Conservation (phyloP, 2,113 vertebrate species). For the Cochlearius cochlearius region DNA sequence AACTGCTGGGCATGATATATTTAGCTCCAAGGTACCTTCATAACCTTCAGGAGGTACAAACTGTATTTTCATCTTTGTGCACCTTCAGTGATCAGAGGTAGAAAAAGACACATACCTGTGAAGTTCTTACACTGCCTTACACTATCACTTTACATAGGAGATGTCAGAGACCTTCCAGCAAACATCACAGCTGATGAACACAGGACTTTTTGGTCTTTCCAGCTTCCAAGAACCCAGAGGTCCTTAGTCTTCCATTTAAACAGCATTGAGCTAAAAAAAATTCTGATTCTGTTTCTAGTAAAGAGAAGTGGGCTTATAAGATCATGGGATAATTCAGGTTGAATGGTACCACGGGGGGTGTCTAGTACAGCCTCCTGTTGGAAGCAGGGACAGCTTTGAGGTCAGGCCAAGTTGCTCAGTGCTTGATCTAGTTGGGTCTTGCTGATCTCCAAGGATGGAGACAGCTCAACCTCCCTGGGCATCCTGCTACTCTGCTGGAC, state of each 20-base stretch:
- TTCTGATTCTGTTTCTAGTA: neutral
- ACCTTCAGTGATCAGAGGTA: neutral
- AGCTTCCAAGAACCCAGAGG: neutral
- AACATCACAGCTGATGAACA: neutral
- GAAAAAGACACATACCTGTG: neutral
- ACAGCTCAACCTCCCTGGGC: neutral
- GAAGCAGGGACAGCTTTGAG: neutral
- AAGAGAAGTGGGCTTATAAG: neutral
- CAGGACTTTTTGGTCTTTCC: neutral
- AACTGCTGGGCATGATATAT: neutral
- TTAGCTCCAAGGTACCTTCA: neutral
- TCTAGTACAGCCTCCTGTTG: neutral
- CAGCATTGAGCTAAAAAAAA: neutral
- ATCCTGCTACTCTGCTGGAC: neutral
- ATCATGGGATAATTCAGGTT: neutral
- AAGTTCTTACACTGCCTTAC: neutral
- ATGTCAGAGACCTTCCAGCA: neutral
- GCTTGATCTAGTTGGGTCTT: neutral
- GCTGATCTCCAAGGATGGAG: neutral
- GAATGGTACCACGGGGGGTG: accelerated
- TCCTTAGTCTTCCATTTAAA: neutral
- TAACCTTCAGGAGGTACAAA: neutral
- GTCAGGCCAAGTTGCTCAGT: neutral
- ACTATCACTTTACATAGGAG: neutral
- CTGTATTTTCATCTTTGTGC: neutral